These are phyloP conservation scores for Portevinia maculata DNA, from an alignment of 2,888 invertebrate species.

Conservation along the genomic window DNA sequence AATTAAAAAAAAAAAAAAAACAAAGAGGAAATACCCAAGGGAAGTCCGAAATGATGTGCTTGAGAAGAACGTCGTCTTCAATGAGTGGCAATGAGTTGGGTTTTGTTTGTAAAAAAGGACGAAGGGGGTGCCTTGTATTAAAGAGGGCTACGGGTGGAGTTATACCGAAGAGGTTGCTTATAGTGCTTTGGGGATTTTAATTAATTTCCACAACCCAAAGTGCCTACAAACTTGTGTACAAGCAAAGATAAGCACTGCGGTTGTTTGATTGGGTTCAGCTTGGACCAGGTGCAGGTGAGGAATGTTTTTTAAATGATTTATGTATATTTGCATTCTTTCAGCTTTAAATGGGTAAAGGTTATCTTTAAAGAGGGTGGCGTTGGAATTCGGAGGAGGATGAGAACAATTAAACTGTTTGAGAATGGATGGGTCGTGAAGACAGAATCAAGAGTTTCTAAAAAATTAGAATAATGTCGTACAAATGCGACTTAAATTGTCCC, in stretches of 20 bases:
- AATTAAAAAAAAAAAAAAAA: conserved; percentile 31
- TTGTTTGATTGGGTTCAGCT: conserved; percentile 31
- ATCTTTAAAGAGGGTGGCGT: neutral
- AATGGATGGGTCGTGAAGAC: too few relatives aligned
- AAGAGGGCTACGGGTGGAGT: conserved; percentile 22
- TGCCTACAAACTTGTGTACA: conserved; percentile 61
- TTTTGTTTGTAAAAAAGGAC: conserved; percentile 28
- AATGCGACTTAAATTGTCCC: too few relatives aligned
- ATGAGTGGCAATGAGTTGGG: conserved; percentile 69
- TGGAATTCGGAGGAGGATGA: neutral
- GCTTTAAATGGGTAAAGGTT: conserved; percentile 54
- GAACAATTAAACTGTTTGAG: neutral
- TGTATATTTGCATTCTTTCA: conserved; percentile 45
- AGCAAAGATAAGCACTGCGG: conserved; percentile 64
- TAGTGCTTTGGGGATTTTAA: conserved; percentile 72
- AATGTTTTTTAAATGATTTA: conserved; percentile 69
- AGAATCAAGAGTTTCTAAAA: too few relatives aligned
- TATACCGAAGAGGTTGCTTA: conserved; percentile 64
- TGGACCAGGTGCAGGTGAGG: conserved; percentile 64
- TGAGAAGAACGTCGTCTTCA: conserved; percentile 66
- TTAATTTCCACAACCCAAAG: conserved; percentile 54
- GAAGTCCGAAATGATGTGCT: conserved; percentile 70
- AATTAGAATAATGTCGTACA: too few relatives aligned
- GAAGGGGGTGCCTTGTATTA: conserved; percentile 21
- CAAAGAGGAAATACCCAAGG: conserved; percentile 43